A percentile compares a stretch with the other conserved stretches of the same genome.
Evolutionary conservation across 2,797 vertebrate genomes (phyloP).

Genomic region (Rhadinocentrus ornatus): DNA sequence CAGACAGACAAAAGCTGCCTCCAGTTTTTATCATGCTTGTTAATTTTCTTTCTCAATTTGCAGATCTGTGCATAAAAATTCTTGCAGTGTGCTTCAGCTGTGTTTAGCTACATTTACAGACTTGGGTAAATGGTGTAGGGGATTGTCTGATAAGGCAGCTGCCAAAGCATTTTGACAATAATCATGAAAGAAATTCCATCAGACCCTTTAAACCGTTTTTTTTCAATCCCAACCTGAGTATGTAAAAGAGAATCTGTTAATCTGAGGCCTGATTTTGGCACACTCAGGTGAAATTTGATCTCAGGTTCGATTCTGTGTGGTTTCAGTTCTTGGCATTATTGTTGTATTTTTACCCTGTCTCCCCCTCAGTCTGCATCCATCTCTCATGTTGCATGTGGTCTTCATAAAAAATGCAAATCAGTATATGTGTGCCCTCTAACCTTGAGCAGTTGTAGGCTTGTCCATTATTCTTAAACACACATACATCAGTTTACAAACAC

Average conservation of each 20-base stretch:
- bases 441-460: constrained; percentile 11
- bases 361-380: not conserved
- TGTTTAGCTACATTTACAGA: not conserved
- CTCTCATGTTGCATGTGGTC: constrained; percentile 14
- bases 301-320: not conserved
- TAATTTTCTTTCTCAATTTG: not conserved
- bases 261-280: constrained; percentile 3
- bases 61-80: not conserved
- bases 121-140: not conserved
- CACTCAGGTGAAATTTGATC: constrained; percentile 18
- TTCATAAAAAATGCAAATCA: constrained; percentile 40
- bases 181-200: constrained; percentile 6
- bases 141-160: not conserved
- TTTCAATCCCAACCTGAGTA: not conserved
- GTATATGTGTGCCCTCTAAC: constrained; percentile 28
- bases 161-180: constrained; percentile 6
- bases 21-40: not conserved
- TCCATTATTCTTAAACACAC: constrained; percentile 9
- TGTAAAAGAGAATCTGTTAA: constrained; percentile 27
- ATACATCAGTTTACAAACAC: not conserved
- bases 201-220: not conserved
- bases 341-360: not conserved
- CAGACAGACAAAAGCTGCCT: not conserved
- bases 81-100: not conserved
- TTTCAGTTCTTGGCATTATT: constrained; percentile 5